These are phyloP conservation scores for Gallirallus australis DNA, from an alignment of 2,797 vertebrate genomes.

Conservation along the genomic window DNA sequence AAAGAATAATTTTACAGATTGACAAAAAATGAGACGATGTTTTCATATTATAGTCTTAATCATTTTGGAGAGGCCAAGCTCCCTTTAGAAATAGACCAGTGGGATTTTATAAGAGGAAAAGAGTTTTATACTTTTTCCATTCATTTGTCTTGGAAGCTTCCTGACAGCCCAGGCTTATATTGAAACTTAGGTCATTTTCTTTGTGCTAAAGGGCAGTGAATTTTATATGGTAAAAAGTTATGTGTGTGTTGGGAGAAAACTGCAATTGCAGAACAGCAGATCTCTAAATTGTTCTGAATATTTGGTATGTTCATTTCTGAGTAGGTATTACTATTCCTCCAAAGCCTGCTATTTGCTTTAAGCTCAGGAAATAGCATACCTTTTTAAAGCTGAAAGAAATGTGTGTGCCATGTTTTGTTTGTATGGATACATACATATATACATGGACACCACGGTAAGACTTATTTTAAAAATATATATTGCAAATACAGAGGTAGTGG, in stretches of 20 bases:
- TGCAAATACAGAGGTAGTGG: not conserved
- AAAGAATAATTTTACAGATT: constrained; percentile 13
- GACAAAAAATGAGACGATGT: not conserved
- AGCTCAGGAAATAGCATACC: not conserved
- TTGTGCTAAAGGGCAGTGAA: constrained; percentile 19
- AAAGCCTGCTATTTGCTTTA: constrained; percentile 2
- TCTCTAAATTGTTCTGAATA: not conserved
- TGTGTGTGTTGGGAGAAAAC: not conserved
- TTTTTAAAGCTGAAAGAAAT: not conserved
- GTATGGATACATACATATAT: not conserved
- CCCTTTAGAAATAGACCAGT: not conserved
- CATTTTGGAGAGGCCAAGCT: constrained; percentile 6
- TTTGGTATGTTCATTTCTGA: not conserved
- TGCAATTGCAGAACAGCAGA: not conserved
- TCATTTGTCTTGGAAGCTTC: constrained; percentile 7
- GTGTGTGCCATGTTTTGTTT: not conserved
- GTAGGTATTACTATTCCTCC: not conserved
- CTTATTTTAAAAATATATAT: not conserved
- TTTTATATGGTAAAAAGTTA: constrained; percentile 22
- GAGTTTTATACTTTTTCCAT: constrained; percentile 7
- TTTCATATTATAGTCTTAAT: constrained; percentile 36
- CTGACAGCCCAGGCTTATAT: constrained; percentile 9
- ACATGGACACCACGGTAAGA: not conserved
- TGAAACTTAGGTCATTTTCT: constrained; percentile 38
- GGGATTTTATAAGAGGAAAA: constrained; percentile 11